phyloP scores from a whole-genome alignment of 1,140 invertebrate genomes.

The Oryctes rhinoceros region DNA sequence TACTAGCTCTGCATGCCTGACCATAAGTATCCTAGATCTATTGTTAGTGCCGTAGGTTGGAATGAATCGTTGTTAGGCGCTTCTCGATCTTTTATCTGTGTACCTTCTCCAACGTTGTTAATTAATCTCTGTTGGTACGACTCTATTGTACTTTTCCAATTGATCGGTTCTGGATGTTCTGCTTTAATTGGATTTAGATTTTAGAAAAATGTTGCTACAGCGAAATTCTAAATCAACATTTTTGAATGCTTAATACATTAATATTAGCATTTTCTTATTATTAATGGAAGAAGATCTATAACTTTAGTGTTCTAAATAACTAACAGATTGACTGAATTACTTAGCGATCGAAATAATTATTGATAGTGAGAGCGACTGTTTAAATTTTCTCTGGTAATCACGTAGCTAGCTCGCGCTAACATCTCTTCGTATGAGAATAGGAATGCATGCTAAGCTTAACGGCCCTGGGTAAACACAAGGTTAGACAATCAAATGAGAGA shows the following conservation, averaged over 20 bases:
- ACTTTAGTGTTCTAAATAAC: too few species aligned
- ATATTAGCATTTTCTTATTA: background rate
- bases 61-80: background rate
- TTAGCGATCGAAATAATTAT: too few species aligned
- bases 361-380: too few species aligned
- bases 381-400: too few species aligned
- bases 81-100: constrained; percentile 28
- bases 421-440: too few species aligned
- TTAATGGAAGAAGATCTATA: too few species aligned
- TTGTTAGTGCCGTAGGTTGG: constrained; percentile 20
- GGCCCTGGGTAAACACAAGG: too few species aligned
- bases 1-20: constrained; percentile 40
- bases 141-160: constrained; percentile 22
- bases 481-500: too few species aligned
- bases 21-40: constrained; percentile 38
- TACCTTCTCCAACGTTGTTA: background rate
- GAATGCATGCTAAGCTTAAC: too few species aligned
- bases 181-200: constrained; percentile 8
- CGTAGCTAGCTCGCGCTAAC: too few species aligned
- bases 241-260: background rate
- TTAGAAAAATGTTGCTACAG: background rate
- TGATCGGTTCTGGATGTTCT: background rate
- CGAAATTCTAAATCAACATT: too few species aligned
- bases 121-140: constrained; percentile 22
- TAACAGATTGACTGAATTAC: too few species aligned